Evolutionary conservation across 2,797 vertebrate species (phyloP).

Genomic region (Parauchenoglanis ngamensis): DNA sequence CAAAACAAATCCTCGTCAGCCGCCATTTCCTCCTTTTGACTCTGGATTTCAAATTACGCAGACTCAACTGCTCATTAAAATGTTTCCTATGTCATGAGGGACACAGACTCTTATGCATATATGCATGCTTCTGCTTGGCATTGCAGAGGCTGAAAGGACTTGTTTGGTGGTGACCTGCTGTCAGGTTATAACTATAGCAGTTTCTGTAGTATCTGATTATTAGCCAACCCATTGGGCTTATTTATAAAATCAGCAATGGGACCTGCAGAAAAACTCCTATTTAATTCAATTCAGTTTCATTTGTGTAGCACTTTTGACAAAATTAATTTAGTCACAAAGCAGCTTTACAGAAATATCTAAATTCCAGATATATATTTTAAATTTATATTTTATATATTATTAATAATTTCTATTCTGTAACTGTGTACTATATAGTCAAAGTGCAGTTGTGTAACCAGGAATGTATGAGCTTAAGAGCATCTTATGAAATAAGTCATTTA

Average conservation of each 20-base stretch:
- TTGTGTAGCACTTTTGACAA: background rate
- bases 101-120: slow-evolving; percentile 26
- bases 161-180: slow-evolving; percentile 21
- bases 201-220: slow-evolving; percentile 34
- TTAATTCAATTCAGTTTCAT: background rate
- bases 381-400: background rate
- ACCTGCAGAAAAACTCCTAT: background rate
- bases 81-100: slow-evolving; percentile 28
- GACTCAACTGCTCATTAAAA: slow-evolving; percentile 50
- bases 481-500: background rate
- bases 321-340: background rate
- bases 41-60: slow-evolving; percentile 41
- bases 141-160: slow-evolving; percentile 10
- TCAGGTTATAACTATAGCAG: slow-evolving; percentile 19
- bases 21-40: slow-evolving; percentile 31
- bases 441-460: background rate
- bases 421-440: background rate
- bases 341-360: background rate
- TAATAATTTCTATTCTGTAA: background rate
- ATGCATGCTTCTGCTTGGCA: slow-evolving; percentile 31
- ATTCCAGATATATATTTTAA: background rate
- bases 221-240: background rate
- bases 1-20: slow-evolving; percentile 47
- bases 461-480: background rate
- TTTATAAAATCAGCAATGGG: slow-evolving; percentile 1